Percentiles rank a stretch among this genome's conserved stretches.
Evolutionary conservation across 1,140 invertebrate species (phyloP).

Genomic region (Carposina sasakii): DNA sequence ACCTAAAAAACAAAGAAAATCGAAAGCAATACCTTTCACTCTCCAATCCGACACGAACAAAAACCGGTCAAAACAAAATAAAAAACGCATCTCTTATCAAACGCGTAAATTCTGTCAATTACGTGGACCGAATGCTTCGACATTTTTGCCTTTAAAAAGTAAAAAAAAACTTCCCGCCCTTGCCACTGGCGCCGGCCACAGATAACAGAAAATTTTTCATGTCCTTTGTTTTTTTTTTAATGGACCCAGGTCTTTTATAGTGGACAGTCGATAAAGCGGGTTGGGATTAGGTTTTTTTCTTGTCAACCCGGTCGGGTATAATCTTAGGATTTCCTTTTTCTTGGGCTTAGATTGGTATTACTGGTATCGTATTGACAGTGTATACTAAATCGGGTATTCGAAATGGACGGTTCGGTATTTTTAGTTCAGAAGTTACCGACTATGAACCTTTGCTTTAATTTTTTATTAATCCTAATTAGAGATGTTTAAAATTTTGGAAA

Average conservation of each 20-base stretch:
- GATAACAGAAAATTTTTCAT: constrained; percentile 43
- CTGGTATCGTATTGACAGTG: no score
- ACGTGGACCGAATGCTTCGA: constrained; percentile 25
- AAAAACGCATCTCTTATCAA: constrained; percentile 40
- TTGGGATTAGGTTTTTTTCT: constrained; percentile 32
- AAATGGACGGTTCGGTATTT: no score
- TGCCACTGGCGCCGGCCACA: constrained; percentile 47
- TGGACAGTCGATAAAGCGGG: constrained; percentile 42
- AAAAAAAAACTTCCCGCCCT: constrained; percentile 13
- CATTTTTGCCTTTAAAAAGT: constrained; percentile 42
- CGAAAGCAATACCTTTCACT: not conserved
- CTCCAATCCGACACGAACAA: no score
- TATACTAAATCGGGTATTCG: no score
- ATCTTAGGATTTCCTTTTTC: constrained; percentile 1
- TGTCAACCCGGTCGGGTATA: not conserved
- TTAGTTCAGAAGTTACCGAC: no score
- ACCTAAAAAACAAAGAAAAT: no score
- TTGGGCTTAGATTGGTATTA: not conserved
- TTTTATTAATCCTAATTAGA: no score
- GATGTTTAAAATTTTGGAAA: no score
- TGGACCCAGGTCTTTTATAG: constrained; percentile 51
- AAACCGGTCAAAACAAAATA: not conserved
- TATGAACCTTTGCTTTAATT: no score
- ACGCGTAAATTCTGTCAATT: constrained; percentile 61
- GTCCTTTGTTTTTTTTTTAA: constrained; percentile 48